Evolutionary conservation across 1,140 invertebrate species (phyloP).

Genomic region (Bradynema listronoti): DNA sequence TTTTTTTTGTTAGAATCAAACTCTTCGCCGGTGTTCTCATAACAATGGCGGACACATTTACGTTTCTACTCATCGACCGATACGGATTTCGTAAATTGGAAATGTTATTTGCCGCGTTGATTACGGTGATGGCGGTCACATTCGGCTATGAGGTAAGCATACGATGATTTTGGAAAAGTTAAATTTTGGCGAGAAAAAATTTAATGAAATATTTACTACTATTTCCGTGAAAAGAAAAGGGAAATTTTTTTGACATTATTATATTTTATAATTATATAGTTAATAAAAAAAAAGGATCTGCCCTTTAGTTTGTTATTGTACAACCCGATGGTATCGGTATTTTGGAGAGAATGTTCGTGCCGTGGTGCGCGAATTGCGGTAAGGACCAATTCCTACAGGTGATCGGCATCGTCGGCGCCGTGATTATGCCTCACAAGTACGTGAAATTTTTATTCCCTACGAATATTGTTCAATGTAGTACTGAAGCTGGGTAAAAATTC

Average conservation of each 20-base stretch:
- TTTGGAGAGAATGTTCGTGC: conserved; percentile 74
- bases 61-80: conserved; percentile 82
- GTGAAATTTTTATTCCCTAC: too few relatives aligned
- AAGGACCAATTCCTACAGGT: conserved; percentile 70
- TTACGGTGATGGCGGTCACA: conserved; percentile 75
- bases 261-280: too few relatives aligned
- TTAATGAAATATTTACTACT: too few relatives aligned
- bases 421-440: conserved; percentile 84
- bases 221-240: too few relatives aligned
- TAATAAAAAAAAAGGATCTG: too few relatives aligned
- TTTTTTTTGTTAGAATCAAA: too few relatives aligned
- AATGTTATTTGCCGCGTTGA: conserved; percentile 76
- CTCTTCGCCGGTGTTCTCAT: conserved; percentile 78
- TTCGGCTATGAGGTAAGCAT: conserved; percentile 81
- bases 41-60: conserved; percentile 80
- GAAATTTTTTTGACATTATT: too few relatives aligned
- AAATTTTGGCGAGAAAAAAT: too few relatives aligned
- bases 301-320: conserved; percentile 42
- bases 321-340: conserved; percentile 69
- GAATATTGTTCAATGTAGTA: too few relatives aligned
- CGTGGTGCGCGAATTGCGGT: conserved; percentile 72
- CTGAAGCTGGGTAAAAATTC: too few relatives aligned
- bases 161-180: too few relatives aligned
- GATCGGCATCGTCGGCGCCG: conserved; percentile 68
- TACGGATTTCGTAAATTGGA: conserved; percentile 83